Base-by-base conservation (phyloP, 2,113 vertebrate species). In the Ivindomyrus marchei region DNA sequence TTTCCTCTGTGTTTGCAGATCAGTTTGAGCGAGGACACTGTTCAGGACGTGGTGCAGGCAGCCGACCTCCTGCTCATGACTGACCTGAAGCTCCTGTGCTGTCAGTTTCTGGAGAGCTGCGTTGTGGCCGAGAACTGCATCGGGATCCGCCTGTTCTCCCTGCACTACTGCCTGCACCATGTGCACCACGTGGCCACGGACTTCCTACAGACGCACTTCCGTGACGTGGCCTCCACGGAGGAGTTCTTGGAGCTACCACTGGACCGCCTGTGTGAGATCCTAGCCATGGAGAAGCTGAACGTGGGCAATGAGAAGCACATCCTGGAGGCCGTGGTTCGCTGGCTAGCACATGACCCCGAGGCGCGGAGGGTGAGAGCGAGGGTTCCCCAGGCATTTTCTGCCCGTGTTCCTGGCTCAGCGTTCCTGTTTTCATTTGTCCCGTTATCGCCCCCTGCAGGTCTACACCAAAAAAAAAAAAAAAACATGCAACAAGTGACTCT, bases 91-190 rank as follows among this genome's bases (percentile, higher is more conserved):
- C 94, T 95, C 5, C 95, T 99, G 92, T 99, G 98, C 95, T 99
- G 98, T 87, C 97, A 99, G 96, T 99, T 99, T 94, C 88, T 99
- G 85, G 98, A 99, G 94, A 97, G 97, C 94, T 99, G 98, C 94
- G 98, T 99, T 90, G 97, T 96, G 0, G 98, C 98, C 0, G 98
- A 99, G 94, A 99, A 99, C 96, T 99, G 98, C 95, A 97, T 99
- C 0, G 98, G 98, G 70, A 99, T 99, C 94, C 97, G 98, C 0
- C 97, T 98, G 93, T 99, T 99, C 92, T 97, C 98, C 0, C 95
- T 99, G 62, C 98, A 98, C 93, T 99, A 99, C 94, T 99, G 98
- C 94, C 97, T 99, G 47, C 94, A 97, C 95, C 98, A 99, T 0
- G 97, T 99, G 17, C 96, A 99, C 92, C 97, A 98, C 84, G 95